Percentiles rank a stretch among this genome's conserved stretches.
Evolutionary conservation across 2,113 vertebrate genomes (phyloP).

Genomic region (Elanus axillaris): DNA sequence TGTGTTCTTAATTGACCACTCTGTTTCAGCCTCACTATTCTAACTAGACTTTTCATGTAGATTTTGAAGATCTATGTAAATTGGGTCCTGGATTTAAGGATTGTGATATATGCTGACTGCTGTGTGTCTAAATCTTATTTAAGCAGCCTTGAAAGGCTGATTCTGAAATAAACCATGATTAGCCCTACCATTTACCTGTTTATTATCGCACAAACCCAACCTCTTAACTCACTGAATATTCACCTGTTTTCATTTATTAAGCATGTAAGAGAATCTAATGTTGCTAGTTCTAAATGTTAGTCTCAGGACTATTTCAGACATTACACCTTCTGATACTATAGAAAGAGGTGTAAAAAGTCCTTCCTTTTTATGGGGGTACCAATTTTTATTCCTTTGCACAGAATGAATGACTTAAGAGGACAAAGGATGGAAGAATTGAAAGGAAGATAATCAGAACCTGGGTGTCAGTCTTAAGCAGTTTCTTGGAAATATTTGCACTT

Average conservation of each 20-base stretch:
- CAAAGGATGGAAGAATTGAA: background rate
- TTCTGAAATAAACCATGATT: background rate
- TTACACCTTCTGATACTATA: background rate
- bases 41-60: background rate
- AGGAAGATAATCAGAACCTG: background rate
- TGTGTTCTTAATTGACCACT: background rate
- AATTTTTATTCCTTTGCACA: background rate
- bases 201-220: background rate
- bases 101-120: background rate
- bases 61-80: background rate
- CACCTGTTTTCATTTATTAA: background rate
- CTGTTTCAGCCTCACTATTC: background rate
- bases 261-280: background rate
- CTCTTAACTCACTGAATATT: background rate
- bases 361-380: background rate
- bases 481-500: background rate
- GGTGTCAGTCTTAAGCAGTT: background rate
- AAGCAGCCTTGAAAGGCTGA: background rate
- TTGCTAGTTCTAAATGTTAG: background rate
- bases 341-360: background rate
- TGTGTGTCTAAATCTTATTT: background rate
- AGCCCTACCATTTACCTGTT: background rate
- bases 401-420: background rate
- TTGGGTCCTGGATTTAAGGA: background rate
- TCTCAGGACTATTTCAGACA: background rate